Conservation (phyloP, 1,140 invertebrate species). For the Dinoponera quadriceps region DNA sequence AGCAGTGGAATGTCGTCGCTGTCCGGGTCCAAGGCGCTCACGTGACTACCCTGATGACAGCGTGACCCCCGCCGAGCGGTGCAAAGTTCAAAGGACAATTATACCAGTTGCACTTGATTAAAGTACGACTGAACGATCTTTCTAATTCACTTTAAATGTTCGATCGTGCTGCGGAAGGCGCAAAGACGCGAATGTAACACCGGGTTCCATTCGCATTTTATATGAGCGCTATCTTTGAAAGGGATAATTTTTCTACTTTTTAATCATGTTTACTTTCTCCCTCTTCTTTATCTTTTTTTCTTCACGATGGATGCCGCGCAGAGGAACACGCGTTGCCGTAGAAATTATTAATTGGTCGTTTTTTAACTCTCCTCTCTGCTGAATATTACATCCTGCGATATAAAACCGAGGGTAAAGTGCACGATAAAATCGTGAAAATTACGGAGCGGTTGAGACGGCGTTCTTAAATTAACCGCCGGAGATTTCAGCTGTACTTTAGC, state of each 20-base stretch:
- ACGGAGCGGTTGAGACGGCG: background rate
- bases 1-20: slow-evolving; percentile 84
- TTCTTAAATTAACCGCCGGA: background rate
- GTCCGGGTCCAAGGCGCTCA: slow-evolving; percentile 82
- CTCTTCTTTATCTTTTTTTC: background rate
- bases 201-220: too few relatives aligned
- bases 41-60: slow-evolving; percentile 82
- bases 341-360: slow-evolving; percentile 2
- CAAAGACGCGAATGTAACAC: too few relatives aligned
- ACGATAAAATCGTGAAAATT: background rate
- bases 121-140: background rate
- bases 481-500: background rate
- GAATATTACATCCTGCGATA: slow-evolving; percentile 10
- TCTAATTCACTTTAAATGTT: background rate
- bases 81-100: slow-evolving; percentile 82
- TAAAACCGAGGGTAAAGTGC: background rate
- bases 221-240: too few relatives aligned
- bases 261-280: background rate
- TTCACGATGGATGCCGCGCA: background rate
- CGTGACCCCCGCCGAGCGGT: slow-evolving; percentile 83
- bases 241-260: background rate
- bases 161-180: background rate
- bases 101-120: slow-evolving; percentile 64
- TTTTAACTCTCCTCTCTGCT: background rate
- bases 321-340: background rate